Evolutionary conservation across 2,797 vertebrate genomes (phyloP).

Genomic region (Gephyroberyx darwinii): DNA sequence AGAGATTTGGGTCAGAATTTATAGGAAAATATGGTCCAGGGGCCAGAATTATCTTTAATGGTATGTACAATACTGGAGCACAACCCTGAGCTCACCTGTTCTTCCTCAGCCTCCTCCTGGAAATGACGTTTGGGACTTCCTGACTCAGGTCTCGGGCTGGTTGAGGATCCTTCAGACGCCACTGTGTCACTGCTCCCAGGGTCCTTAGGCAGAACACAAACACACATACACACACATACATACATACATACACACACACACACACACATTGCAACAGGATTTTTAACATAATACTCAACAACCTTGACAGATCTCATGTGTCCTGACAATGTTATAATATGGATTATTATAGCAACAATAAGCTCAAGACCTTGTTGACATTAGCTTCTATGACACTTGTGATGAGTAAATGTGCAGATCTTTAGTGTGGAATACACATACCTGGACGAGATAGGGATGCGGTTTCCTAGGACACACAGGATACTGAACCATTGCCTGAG

Average conservation of each 20-base stretch:
- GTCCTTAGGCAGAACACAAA: conserved; percentile 68
- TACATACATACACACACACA: conserved; percentile 37
- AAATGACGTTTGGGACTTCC: conserved; percentile 77
- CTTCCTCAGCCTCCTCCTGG: conserved; percentile 66
- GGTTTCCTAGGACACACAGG: conserved; percentile 83
- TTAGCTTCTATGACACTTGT: neutral
- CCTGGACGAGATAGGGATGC: conserved; percentile 79
- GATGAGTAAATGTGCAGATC: neutral
- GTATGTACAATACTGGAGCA: neutral
- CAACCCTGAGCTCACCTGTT: conserved; percentile 51
- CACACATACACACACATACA: conserved; percentile 32
- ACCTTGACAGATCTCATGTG: neutral
- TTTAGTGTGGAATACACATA: conserved; percentile 44
- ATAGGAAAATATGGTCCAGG: too few species aligned
- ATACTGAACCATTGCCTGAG: conserved; percentile 88
- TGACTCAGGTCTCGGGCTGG: conserved; percentile 50
- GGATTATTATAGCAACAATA: neutral
- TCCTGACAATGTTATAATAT: neutral
- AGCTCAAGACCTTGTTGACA: neutral
- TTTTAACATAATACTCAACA: neutral
- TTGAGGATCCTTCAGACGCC: conserved; percentile 59
- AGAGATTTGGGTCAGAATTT: neutral
- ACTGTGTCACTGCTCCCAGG: conserved; percentile 62
- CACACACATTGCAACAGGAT: conserved; percentile 18
- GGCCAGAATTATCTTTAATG: neutral